Base-by-base conservation (phyloP, 2,113 vertebrate genomes). In the Tamias sibiricus region DNA sequence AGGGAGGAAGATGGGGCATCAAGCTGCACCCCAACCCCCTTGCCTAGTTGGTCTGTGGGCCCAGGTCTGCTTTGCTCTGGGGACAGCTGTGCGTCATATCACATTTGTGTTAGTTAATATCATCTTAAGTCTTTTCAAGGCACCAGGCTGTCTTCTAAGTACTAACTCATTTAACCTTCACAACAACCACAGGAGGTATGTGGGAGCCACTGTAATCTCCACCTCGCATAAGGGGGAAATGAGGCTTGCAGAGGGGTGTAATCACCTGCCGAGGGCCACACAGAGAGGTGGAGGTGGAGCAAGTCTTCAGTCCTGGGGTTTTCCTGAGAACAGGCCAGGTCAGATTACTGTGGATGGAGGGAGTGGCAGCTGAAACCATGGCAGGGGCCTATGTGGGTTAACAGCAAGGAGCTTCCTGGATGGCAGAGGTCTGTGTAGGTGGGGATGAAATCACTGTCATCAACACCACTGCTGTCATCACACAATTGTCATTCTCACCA, bases 1-100 rank as follows among this genome's bases (percentile, higher is more conserved):
- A 82, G 62, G 91, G 16, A 91, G 71, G 42, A 95, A 79, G 66
- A n/a, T 4, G 20, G 62, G 37, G 2, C 40, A 3, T 35, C 17
- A 47, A 3, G 22, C 37, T 76, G 13, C 10, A 20, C 13, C 26
- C 2, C 9, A 1, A 1, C 0, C 12, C 8, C 71, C 20, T 37
- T 14, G 20, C 57, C 42, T 74, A n/a, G 13, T 22, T 49, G 90
- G 20, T 24, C 11, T 28, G 28, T 13, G 44, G 52, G 32, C 35
- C 20, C 69, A 49, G 72, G 66, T n/a, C 37, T 24, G 8, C 7
- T 1, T 69, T n/a, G 8, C 35, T 69, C 24, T 44, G 49, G 68
- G 62, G 26, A n/a, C 3, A 35, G n/a, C 7, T 35, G 49, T 40
- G 87, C 37, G 44, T 64, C 37, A 42, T 0, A 8, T 6, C 26